Percentiles rank a stretch among this genome's conserved stretches.
phyloP scores from a whole-genome alignment of 2,797 vertebrate species.

The Florisuga fusca region DNA sequence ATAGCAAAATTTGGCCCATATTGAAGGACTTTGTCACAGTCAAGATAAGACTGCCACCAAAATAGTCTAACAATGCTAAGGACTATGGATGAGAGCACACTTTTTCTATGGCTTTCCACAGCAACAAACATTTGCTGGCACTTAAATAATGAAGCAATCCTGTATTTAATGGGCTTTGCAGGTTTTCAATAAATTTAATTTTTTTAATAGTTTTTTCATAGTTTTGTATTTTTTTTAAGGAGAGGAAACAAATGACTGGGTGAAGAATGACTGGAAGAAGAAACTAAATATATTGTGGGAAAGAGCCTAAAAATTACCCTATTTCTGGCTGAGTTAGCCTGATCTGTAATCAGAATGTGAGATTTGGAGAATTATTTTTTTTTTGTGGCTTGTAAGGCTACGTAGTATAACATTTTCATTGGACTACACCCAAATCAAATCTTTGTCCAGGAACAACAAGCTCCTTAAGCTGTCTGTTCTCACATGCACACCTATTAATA shows the following conservation, averaged over 20 bases:
- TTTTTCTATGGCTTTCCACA: not conserved
- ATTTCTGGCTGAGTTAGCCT: not conserved
- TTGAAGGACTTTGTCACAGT: not conserved
- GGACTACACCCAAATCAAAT: not conserved
- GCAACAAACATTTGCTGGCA: not conserved
- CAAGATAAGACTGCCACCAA: not conserved
- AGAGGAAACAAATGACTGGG: not conserved
- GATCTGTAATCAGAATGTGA: not conserved
- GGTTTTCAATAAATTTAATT: not conserved
- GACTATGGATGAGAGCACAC: no score
- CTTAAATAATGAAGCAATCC: not conserved
- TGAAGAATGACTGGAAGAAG: not conserved
- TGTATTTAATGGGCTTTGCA: not conserved
- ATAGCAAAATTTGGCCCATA: not conserved
- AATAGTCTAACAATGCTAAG: not conserved
- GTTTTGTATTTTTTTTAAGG: not conserved
- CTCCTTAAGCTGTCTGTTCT: not conserved
- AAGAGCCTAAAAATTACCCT: not conserved
- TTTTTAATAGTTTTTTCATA: not conserved
- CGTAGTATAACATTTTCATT: constrained; percentile 28
- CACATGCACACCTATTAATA: constrained; percentile 47
- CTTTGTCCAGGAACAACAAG: constrained; percentile 47
- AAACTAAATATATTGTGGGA: not conserved
- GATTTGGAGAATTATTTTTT: not conserved
- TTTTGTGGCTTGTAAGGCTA: not conserved